Conservation (phyloP, 1,140 invertebrate species). For the Brachionus paranguensis region DNA sequence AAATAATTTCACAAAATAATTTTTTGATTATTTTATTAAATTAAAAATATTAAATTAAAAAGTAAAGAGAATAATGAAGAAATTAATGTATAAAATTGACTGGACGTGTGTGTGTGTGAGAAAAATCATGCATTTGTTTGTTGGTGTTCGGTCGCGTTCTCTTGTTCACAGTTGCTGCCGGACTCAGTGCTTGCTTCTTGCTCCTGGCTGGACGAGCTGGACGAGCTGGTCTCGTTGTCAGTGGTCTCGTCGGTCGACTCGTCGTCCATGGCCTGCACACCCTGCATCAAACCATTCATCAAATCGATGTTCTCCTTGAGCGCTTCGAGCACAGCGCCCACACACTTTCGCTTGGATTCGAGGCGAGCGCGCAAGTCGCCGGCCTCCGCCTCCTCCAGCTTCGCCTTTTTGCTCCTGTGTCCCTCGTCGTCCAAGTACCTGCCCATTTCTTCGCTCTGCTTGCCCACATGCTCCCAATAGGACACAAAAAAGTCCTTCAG, state of each 20-base stretch:
- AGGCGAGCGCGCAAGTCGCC: background rate
- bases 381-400: background rate
- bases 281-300: background rate
- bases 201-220: background rate
- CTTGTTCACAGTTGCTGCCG: background rate
- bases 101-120: background rate
- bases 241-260: background rate
- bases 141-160: background rate
- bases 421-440: background rate
- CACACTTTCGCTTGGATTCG: background rate
- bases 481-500: background rate
- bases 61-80: background rate
- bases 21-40: background rate
- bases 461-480: background rate
- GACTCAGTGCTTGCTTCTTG: background rate
- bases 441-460: background rate
- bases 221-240: background rate
- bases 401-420: background rate
- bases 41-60: background rate
- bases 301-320: background rate
- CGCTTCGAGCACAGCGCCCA: background rate
- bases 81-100: background rate
- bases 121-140: background rate
- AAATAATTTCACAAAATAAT: too few relatives aligned
- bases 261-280: background rate